Evolutionary conservation across 2,888 invertebrate genomes (phyloP), one percentile per base, ranked within the genome.

Genomic region (Eurytoma adleriae): DNA sequence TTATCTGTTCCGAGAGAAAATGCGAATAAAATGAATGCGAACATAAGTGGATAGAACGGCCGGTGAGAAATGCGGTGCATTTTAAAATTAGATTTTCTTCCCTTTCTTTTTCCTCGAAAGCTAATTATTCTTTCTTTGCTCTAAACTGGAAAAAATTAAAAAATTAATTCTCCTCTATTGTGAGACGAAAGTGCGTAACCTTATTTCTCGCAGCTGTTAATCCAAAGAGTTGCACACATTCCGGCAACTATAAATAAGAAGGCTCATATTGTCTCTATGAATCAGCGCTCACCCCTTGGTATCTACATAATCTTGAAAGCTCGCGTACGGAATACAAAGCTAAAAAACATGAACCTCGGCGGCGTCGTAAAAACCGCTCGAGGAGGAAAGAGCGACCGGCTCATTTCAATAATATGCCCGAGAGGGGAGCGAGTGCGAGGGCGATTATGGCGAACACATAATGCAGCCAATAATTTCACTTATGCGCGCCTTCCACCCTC

Each of bases 381-480:
- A 61, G 0, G 3, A 14, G 13, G 12, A 20, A 10, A 10, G 3
- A 16, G 30, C 24, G 27, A 14, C 14, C 61, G 27, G 24, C 27
- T 62, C 62, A 62, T 62, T 62, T 62, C 62, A 62, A 62, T 62
- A 62, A 62, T 14, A 30, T 16, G 30, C 0, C 12, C 62, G 64
- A 40, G 30, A n/a, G 64, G 30, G 64, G 12, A 52, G 1, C 52
- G 52, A 52, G 52, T 30, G 2, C 12, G 52, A 52, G 52, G 16
- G 12, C 52, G 52, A 16, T 30, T 30, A 30, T 30, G 30, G 30
- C 30, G 30, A 30, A 4, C 30, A 4, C 30, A 30, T 30, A 4
- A 30, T 52, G 52, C 52, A 52, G 10, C n/a, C n/a, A 64, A 64
- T 64, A 62, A 62, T 62, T 64, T 30, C 30, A 30, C 40, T 27